Conservation (phyloP, 2,113 vertebrate genomes). For the Scophthalmus maximus region DNA sequence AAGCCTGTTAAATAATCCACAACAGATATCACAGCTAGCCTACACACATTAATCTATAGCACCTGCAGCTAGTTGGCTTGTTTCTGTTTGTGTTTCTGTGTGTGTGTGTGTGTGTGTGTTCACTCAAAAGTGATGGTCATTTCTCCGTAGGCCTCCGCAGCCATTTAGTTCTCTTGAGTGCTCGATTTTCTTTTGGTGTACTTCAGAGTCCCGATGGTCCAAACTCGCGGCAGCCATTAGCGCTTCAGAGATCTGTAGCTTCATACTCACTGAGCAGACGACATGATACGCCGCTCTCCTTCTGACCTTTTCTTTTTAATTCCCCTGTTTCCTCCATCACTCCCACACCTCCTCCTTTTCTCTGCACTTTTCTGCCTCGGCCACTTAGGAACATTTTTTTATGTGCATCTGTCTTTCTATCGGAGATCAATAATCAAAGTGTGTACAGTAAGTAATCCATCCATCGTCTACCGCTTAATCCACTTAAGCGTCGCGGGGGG, state of each 20-base stretch:
- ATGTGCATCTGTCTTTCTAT: not conserved
- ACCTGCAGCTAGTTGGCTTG: conserved; percentile 3
- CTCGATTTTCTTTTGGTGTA: not conserved
- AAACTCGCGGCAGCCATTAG: conserved; percentile 2
- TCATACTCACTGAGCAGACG: conserved; percentile 5
- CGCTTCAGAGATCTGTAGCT: conserved; percentile 1
- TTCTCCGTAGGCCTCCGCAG: not conserved
- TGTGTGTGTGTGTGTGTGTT: conserved; percentile 4
- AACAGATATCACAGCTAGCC: conserved; percentile 24
- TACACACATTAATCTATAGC: conserved; percentile 28
- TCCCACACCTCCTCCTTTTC: not conserved
- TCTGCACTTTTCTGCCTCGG: not conserved
- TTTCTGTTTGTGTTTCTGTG: not conserved
- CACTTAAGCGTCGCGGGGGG: too few relatives aligned
- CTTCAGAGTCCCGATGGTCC: not conserved
- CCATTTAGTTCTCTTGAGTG: not conserved
- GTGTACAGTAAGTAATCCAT: too few relatives aligned
- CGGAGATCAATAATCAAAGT: not conserved
- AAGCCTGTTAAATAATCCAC: conserved; percentile 54
- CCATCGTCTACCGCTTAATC: too few relatives aligned
- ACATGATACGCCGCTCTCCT: not conserved
- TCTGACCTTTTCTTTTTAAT: too few relatives aligned
- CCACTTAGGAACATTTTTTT: too few relatives aligned
- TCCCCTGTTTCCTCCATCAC: not conserved
- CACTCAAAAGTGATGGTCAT: not conserved